Percentiles rank a stretch among this genome's conserved stretches.
Conservation (phyloP, 2,888 invertebrate species). For the Syrphus vitripennis region DNA sequence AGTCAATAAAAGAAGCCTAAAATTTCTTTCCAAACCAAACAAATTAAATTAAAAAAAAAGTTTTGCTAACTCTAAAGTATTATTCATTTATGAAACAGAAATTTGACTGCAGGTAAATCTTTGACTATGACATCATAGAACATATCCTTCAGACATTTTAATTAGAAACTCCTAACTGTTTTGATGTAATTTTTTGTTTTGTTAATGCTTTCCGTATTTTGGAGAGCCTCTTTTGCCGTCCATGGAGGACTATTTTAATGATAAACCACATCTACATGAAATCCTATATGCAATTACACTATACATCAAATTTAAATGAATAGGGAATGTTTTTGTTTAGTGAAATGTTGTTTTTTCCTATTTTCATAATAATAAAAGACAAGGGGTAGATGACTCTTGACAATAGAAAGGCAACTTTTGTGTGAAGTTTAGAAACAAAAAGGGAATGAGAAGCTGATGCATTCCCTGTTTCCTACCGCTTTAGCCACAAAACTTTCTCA, state of each 20-base stretch:
- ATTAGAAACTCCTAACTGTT: conserved; percentile 35
- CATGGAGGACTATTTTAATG: conserved; percentile 1
- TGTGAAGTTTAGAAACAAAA: background rate
- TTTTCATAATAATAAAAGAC: conserved; percentile 22
- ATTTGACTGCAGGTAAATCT: background rate
- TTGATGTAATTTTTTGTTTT: conserved; percentile 17
- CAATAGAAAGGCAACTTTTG: background rate
- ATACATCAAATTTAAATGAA: conserved; percentile 10
- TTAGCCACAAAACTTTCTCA: conserved; percentile 18
- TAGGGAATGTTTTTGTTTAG: conserved; percentile 2
- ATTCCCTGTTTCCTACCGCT: background rate
- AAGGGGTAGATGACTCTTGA: conserved; percentile 6
- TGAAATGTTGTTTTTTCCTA: conserved; percentile 35
- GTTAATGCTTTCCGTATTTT: background rate
- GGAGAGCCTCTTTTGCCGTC: background rate
- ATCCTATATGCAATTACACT: background rate
- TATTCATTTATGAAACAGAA: background rate
- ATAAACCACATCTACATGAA: background rate
- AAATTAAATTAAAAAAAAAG: no score
- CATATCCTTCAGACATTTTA: conserved; percentile 19
- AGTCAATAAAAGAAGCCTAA: no score
- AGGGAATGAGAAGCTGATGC: background rate
- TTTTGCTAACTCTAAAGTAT: no score
- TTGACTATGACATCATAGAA: background rate
- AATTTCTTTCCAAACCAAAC: no score